These are phyloP conservation scores for Lethenteron reissneri DNA, from an alignment of 2,113 vertebrate species.

Conservation along the genomic window DNA sequence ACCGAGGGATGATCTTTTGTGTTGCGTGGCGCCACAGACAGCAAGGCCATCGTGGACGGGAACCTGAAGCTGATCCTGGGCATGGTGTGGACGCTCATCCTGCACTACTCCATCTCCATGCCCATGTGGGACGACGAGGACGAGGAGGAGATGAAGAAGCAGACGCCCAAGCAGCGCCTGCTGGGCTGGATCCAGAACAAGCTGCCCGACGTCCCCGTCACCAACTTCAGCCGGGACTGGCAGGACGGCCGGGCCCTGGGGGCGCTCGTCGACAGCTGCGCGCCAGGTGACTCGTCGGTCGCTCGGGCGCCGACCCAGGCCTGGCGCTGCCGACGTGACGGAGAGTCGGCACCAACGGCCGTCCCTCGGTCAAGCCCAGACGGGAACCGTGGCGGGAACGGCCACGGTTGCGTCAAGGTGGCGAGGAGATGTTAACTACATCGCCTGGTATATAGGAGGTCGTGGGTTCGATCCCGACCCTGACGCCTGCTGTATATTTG, in stretches of 20 bases:
- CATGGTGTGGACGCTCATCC: constrained; percentile 6
- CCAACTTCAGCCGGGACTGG: constrained; percentile 6
- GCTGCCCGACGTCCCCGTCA: constrained; percentile 5
- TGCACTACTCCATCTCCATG: constrained; percentile 3
- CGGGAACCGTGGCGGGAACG: too few relatives aligned
- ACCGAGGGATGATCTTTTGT: neutral
- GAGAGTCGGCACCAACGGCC: too few relatives aligned
- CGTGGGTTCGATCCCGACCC: too few relatives aligned
- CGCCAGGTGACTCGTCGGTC: neutral
- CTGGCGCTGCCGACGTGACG: too few relatives aligned
- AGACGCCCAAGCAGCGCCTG: constrained; percentile 3
- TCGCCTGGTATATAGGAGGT: too few relatives aligned
- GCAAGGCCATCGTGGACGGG: constrained; percentile 2
- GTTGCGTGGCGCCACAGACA: neutral
- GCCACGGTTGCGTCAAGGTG: too few relatives aligned
- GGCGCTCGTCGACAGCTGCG: constrained; percentile 4
- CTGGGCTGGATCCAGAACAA: constrained; percentile 5
- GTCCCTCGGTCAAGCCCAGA: too few relatives aligned
- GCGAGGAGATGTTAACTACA: too few relatives aligned
- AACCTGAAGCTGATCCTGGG: constrained; percentile 6
- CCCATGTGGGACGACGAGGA: constrained; percentile 2
- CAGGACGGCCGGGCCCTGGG: neutral
- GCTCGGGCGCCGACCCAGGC: too few relatives aligned
- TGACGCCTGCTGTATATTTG: too few relatives aligned
- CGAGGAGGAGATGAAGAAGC: neutral